Conservation (phyloP, 2,113 vertebrate genomes). For the Coptodon bakossiorum region DNA sequence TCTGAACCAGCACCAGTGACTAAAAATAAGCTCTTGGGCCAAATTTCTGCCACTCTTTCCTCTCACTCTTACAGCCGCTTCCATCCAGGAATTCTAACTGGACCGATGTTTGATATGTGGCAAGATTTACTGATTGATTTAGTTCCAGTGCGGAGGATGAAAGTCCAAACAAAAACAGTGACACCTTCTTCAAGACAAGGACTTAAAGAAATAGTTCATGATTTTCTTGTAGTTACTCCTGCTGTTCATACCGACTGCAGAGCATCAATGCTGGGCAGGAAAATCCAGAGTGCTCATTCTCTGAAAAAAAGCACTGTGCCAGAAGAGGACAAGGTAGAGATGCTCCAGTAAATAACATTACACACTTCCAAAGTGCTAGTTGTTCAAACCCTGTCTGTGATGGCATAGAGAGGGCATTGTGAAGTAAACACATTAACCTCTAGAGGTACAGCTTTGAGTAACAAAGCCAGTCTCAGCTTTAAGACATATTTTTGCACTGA, state of each 20-base stretch:
- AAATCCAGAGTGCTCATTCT: neutral
- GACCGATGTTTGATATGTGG: neutral
- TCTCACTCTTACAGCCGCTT: neutral
- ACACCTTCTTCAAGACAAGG: neutral
- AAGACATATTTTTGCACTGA: neutral
- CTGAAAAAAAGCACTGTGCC: neutral
- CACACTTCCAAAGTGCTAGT: neutral
- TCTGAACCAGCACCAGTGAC: neutral
- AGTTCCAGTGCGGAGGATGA: neutral
- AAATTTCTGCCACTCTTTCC: neutral
- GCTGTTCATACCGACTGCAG: neutral
- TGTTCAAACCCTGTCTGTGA: neutral
- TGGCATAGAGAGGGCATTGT: neutral
- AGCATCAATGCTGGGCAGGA: neutral
- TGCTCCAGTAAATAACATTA: neutral
- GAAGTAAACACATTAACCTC: neutral
- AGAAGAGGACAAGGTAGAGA: neutral
- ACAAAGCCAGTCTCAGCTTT: neutral
- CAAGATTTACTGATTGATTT: neutral
- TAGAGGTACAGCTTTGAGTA: neutral
- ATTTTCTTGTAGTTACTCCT: neutral
- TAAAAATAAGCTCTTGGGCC: rapidly evolving
- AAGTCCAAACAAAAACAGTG: neutral
- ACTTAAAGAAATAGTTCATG: neutral
- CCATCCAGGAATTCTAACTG: neutral